Conservation (phyloP, 2,888 invertebrate genomes). For the Erpobdella octoculata region DNA sequence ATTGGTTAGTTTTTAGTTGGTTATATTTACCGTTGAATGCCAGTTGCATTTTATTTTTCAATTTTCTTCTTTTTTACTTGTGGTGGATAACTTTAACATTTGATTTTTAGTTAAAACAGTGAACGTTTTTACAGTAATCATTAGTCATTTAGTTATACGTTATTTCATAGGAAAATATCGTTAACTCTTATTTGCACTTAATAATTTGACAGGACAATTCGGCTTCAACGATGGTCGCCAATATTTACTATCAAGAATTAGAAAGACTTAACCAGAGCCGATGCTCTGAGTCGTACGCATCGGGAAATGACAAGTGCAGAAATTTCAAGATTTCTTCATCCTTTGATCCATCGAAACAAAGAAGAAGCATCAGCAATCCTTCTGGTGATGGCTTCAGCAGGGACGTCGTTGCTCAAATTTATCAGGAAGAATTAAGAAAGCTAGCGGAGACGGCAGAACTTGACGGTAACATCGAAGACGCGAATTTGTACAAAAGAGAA, state of each 20-base stretch:
- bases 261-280: conserved; percentile 58
- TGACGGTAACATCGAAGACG: conserved; percentile 49
- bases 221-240: conserved; percentile 46
- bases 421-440: conserved; percentile 63
- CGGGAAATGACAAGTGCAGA: background rate
- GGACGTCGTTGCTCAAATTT: conserved; percentile 58
- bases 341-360: conserved; percentile 39
- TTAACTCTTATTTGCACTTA: background rate
- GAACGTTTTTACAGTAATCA: background rate
- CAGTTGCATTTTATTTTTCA: no score
- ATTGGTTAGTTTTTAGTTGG: conserved; percentile 40
- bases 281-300: conserved; percentile 5
- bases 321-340: conserved; percentile 7
- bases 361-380: conserved; percentile 28
- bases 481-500: conserved; percentile 83
- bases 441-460: conserved; percentile 63
- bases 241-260: conserved; percentile 60
- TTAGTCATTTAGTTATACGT: background rate
- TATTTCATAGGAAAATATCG: background rate
- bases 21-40: background rate
- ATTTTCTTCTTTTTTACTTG: no score
- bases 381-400: conserved; percentile 77
- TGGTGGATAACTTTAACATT: background rate
- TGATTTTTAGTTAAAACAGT: background rate
- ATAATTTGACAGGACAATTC: conserved; percentile 45